Evolutionary conservation across 1,140 invertebrate genomes (phyloP).

Genomic region (Drosophila nigromelanica): DNA sequence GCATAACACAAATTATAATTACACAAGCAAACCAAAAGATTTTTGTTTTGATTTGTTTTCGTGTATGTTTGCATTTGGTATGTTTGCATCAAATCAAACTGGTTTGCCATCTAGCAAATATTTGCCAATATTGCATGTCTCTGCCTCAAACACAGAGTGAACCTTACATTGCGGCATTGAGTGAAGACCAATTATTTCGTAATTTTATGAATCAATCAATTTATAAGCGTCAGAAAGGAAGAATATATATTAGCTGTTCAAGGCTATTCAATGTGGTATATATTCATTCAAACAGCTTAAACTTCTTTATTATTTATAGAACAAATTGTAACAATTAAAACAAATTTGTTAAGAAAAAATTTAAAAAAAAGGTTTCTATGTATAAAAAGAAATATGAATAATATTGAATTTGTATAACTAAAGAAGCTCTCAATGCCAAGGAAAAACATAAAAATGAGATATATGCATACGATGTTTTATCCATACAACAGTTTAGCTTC

Average conservation of each 20-base stretch:
- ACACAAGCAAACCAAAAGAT: constrained; percentile 22
- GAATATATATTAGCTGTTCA: neutral
- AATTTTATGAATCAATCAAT: constrained; percentile 12
- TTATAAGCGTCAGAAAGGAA: neutral
- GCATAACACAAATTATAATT: constrained; percentile 26
- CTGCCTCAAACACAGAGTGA: constrained; percentile 2
- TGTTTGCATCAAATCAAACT: constrained; percentile 14
- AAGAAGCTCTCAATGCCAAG: too few relatives aligned
- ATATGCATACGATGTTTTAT: too few relatives aligned
- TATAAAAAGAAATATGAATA: too few relatives aligned
- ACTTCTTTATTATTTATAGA: too few relatives aligned
- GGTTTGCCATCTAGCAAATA: constrained; percentile 33
- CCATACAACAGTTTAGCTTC: too few relatives aligned
- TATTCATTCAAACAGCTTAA: too few relatives aligned
- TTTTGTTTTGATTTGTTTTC: constrained; percentile 17
- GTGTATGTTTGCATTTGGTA: constrained; percentile 7
- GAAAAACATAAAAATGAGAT: too few relatives aligned
- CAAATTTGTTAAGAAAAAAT: too few relatives aligned
- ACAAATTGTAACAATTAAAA: too few relatives aligned
- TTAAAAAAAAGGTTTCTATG: too few relatives aligned
- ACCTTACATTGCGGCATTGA: constrained; percentile 21
- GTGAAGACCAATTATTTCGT: constrained; percentile 26
- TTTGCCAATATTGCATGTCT: constrained; percentile 30
- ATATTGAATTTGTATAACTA: too few relatives aligned
- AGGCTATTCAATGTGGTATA: neutral